These are phyloP conservation scores for Planococcus citri DNA, from an alignment of 1,140 invertebrate species.

Conservation along the genomic window DNA sequence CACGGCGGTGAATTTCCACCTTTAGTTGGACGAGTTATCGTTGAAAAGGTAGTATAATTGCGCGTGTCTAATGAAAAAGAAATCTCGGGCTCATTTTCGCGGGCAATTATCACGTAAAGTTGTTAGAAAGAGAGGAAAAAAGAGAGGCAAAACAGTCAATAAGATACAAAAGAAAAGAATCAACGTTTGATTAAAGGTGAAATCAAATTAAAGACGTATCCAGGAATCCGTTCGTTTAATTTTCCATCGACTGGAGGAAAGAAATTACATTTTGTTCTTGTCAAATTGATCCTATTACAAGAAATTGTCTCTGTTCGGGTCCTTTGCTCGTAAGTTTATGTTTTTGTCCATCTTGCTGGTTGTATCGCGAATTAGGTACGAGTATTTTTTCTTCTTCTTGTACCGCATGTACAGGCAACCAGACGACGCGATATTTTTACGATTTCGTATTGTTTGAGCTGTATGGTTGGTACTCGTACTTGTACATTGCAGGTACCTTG, in stretches of 20 bases:
- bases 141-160: not conserved
- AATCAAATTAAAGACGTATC: conserved; percentile 17
- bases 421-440: not conserved
- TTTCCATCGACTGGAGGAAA: conserved; percentile 5
- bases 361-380: not conserved
- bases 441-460: not conserved
- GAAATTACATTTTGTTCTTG: conserved; percentile 17
- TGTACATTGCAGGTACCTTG: no score
- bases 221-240: conserved; percentile 18
- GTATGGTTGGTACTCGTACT: no score
- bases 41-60: conserved; percentile 1
- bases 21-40: not conserved
- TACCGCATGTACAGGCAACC: no score
- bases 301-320: conserved; percentile 11
- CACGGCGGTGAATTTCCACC: not conserved
- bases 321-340: not conserved
- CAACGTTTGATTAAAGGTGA: conserved; percentile 17
- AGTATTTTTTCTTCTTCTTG: no score
- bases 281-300: conserved; percentile 19
- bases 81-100: conserved; percentile 1
- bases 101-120: conserved; percentile 9
- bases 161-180: not conserved
- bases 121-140: not conserved
- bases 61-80: conserved; percentile 15
- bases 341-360: not conserved